Base-by-base conservation (phyloP, 2,113 vertebrate genomes). In the Thunnus maccoyii region DNA sequence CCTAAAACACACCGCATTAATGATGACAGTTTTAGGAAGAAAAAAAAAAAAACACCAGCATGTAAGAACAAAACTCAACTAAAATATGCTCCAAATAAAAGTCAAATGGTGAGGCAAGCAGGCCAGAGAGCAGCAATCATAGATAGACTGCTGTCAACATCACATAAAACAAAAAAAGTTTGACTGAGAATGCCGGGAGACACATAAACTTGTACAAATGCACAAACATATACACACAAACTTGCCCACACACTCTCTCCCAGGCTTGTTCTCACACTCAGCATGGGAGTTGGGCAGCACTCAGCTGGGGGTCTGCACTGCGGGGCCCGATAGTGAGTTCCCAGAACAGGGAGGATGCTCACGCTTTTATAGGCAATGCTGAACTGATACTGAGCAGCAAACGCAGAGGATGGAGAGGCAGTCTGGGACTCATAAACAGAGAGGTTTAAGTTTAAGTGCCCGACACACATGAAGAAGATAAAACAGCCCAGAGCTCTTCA, bases 391-490 rank as follows among this genome's bases (percentile, higher is more conserved):
- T 76, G 75, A 78, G 85, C 74, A 67, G 84, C 85, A 77, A 91
- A 87, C 30, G 69, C 80, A 76, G 81, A 88, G 81, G 86, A 86
- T 79, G 78, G 83, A 86, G 86, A 87, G 88, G 90, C 85, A 93
- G 90, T 89, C 84, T 86, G 93, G 89, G 91, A 90, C 85, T 90
- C 91, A 18, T 94, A 94, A 94, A 94, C 87, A 91, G 73, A 87
- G 86, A 91, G 89, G 92, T 90, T 91, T 92, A 90, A 86, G 70
- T 91, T 93, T 94, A 94, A 94, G 92, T 92, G 89, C 88, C 86
- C 72, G 44, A 84, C 84, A 92, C 86, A 92, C 90, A 89, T 72
- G 71, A 85, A 92, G 85, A 76, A 90, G 74, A 92, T 94, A 92
- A 93, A 94, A 76, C 82, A 85, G 90, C 92, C 88, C 91, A 48